Evolutionary conservation across 2,113 vertebrate genomes (phyloP), one percentile per base, ranked within the genome.

Genomic region (Cyanoliseus patagonus): DNA sequence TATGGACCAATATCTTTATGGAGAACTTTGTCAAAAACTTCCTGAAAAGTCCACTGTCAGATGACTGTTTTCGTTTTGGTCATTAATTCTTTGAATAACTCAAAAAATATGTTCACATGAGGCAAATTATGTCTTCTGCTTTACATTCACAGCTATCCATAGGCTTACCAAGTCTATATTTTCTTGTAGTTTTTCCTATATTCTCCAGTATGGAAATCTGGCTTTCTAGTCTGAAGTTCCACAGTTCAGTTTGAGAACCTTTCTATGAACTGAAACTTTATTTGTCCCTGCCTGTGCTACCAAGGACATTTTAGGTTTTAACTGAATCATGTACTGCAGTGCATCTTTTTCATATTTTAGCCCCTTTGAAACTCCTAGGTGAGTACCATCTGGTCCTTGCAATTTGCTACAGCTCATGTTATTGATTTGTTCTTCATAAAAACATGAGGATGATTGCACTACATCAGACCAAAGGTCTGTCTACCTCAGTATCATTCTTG

Each of bases 371-470:
- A 93, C 53, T 93, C 63, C 63, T 88, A 88, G 70, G 85, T 92
- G 92, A 92, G 75, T 79, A 93, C 90, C 90, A 95, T 96, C 85
- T 96, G 94, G 90, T 92, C 53, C 75, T 88, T 92, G 72, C 78
- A 93, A 73, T 88, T 95, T 96, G 78, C 90, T 88, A 35, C 67
- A 92, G 47, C 83, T 92, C 82, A 49, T 96, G 90, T 88, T 95
- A 93, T 76, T 94, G 92, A 86, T 96, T 96, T 97, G 72, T 92
- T 97, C 79, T 94, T 95, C 90, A 93, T 92, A 93, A 88, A 94
- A 96, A 82, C 55, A 57, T 85, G 90, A 68, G 78, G 82, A 79
- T 55, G 90, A 73, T 49, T 92, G 57, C n/a, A 69, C 44, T 83
- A 31, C 11, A 4, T 79, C 42, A 88, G 88, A 85, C 82, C 85